Base-by-base conservation (phyloP, 30 jellyfish, hydroid and myxozoan species). In the Sanderia malayensis region DNA sequence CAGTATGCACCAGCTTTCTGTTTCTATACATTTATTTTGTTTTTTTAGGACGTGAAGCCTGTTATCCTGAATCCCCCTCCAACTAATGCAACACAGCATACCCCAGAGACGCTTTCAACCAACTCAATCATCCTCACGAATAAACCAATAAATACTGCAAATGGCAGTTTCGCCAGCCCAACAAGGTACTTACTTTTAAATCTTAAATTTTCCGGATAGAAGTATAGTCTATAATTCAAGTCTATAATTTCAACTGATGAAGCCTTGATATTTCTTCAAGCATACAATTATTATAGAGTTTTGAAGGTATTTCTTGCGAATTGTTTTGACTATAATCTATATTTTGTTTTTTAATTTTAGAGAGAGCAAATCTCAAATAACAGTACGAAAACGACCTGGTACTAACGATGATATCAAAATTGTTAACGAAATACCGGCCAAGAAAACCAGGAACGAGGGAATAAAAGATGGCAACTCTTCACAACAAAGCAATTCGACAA, bases 391-490 rank as follows among this genome's bases (percentile, higher is more conserved):
- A 24, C 19, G 37, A 58, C 70, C 22, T 8, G 60, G n/a, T 28
- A 67, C 18, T 18, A 62, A 45, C 31, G 79, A 75, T 41, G 87
- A 75, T 2, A 28, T 75, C 8, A 32, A 37, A 46, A 61, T 75
- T 4, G 52, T 75, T 27, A 76, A 61, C 27, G 22, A n/a, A 44
- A 61, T 22, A 9, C 41, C 83, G 18, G 29, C 69, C 44, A 75
- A 61, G 46, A 44, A 61, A 65, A 15, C 27, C 29, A 61, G 28
- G 49, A 34, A 8, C 26, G 79, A 60, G 2, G 58, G 41, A 47
- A 58, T n/a, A 20, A 3, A 20, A 23, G 73, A 7, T 18, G 57
- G 17, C 19, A 33, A 17, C 30, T 8, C 21, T 6, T 25, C 69
- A 31, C 17, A 47, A 29, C 34, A 4, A 9, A 70, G 7, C 81